Conservation (phyloP, 1,140 invertebrate genomes). For the Sminthurinus signatus region DNA sequence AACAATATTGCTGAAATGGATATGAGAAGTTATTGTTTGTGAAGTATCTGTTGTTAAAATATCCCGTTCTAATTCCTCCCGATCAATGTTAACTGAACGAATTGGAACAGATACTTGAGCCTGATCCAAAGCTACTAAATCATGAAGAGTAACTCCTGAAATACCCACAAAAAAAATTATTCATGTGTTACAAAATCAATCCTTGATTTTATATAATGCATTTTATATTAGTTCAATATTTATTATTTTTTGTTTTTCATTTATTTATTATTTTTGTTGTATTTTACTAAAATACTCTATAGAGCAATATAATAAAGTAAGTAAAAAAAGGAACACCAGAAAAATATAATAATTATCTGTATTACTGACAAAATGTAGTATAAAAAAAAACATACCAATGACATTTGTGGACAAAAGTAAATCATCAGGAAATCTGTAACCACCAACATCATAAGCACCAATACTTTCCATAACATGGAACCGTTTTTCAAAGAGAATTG, state of each 20-base stretch:
- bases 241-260: too few species aligned
- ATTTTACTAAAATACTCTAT: too few species aligned
- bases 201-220: too few species aligned
- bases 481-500: background rate
- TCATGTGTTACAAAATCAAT: too few species aligned
- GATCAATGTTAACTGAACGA: background rate
- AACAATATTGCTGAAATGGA: constrained; percentile 4
- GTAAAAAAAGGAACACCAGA: too few species aligned
- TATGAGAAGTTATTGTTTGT: constrained; percentile 9
- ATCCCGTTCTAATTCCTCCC: constrained; percentile 4
- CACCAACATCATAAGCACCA: background rate
- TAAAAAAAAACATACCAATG: constrained; percentile 21
- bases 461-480: background rate
- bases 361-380: too few species aligned
- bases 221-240: too few species aligned
- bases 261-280: too few species aligned
- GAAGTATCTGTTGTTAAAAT: constrained; percentile 3
- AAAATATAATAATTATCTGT: too few species aligned
- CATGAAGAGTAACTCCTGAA: constrained; percentile 15
- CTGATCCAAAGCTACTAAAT: background rate
- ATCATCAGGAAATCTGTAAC: constrained; percentile 1
- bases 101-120: background rate
- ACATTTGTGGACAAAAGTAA: constrained; percentile 9
- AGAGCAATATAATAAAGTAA: too few species aligned
- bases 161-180: background rate